These are phyloP conservation scores for Melanaphis sacchari DNA, from an alignment of 1,140 invertebrate species.

Conservation along the genomic window DNA sequence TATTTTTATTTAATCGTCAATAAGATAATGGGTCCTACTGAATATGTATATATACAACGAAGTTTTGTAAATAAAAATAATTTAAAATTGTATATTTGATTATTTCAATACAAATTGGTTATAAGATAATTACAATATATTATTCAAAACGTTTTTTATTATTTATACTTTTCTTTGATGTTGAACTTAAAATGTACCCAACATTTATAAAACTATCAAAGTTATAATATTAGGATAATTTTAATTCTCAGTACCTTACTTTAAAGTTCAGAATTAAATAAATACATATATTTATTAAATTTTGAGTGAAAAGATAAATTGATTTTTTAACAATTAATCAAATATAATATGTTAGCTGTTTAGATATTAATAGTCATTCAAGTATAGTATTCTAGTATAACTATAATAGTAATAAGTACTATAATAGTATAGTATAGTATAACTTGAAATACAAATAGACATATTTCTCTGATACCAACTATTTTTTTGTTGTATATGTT, in stretches of 20 bases:
- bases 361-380: not conserved
- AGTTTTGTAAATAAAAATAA: slow-evolving; percentile 7
- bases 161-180: not conserved
- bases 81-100: not conserved
- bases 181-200: not conserved
- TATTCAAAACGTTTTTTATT: not conserved
- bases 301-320: not conserved
- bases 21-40: no score
- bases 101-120: not conserved
- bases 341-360: not conserved
- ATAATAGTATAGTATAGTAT: no score
- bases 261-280: not conserved
- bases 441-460: not conserved
- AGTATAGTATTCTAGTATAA: no score
- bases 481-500: not conserved
- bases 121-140: not conserved
- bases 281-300: not conserved
- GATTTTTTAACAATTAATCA: not conserved
- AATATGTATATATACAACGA: not conserved
- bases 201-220: not conserved
- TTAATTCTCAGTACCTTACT: not conserved
- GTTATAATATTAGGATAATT: not conserved
- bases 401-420: no score
- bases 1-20: no score
- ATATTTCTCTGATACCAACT: not conserved